Evolutionary conservation across 2,113 vertebrate genomes (phyloP), one percentile per base, ranked within the genome.

Genomic region (Cebus imitator): DNA sequence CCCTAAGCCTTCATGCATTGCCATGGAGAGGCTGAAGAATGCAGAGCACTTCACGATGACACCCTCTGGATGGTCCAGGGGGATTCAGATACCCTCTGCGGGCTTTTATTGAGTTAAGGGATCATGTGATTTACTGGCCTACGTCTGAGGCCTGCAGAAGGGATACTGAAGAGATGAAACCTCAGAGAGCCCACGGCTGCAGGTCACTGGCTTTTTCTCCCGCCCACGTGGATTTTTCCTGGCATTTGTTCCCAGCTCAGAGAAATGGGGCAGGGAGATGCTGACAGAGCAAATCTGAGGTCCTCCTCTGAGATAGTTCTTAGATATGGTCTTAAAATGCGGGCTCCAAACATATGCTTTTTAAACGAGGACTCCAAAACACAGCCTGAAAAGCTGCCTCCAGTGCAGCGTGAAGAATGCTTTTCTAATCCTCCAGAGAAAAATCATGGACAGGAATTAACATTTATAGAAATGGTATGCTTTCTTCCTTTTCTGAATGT

Each of bases 21-120:
- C 95, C 91, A 89, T 20, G 93, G 90, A 84, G 81, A 97, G 27
- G 75, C 80, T 78, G 70, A 50, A 79, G 84, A 97, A 92, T 94
- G 93, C 86, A 61, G 91, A 84, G 78, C 58, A 86, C 90, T 86
- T 93, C 48, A 21, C 7, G 50, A 84, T 81, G 91, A 86, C 45
- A 79, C 90, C 64, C 61, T 91, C 83, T 7, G 57, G 86, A 68
- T 73, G 76, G 87, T 66, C 91, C 55, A 4, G 80, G 78, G 78
- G 75, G 85, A 30, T 91, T 91, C 80, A 68, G 93, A 90, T n/a
- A 52, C 50, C 70, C 35, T 9, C 16, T 27, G 40, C 35, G 88
- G 64, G 93, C 83, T 70, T 70, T 81, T 35, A 40, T 11, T 72
- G 89, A 50, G 52, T n/a, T 61, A 37, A n/a, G 45, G 95, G 57